Conservation (phyloP, 2,797 vertebrate species). For the Sebastes steindachneri region DNA sequence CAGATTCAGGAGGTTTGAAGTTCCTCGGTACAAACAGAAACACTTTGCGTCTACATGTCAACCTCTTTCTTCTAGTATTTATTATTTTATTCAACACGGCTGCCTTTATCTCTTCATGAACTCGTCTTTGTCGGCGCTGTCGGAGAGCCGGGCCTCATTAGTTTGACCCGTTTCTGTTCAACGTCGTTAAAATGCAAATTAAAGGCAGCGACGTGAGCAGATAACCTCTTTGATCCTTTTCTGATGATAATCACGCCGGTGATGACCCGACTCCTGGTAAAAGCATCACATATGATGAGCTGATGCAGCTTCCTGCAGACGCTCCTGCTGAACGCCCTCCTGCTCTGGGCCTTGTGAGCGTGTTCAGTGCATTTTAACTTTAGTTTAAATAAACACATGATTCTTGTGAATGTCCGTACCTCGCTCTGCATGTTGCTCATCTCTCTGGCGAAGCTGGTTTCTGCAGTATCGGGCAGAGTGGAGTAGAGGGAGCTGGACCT, state of each 20-base stretch:
- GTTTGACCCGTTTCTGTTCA: neutral
- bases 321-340: too few species aligned
- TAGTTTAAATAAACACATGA: too few species aligned
- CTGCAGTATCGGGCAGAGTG: slow-evolving; percentile 43
- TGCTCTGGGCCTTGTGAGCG: too few species aligned
- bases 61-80: neutral
- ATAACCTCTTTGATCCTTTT: slow-evolving; percentile 33
- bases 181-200: slow-evolving; percentile 6
- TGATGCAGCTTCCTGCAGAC: neutral
- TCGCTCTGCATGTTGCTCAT: slow-evolving; percentile 48
- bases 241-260: slow-evolving; percentile 19
- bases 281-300: neutral
- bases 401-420: neutral
- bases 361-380: too few species aligned
- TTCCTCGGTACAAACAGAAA: neutral
- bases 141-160: neutral
- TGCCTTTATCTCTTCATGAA: neutral
- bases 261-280: neutral
- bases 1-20: too few species aligned
- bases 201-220: neutral
- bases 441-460: slow-evolving; percentile 53
- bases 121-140: neutral
- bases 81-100: too few species aligned
- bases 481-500: slow-evolving; percentile 49
- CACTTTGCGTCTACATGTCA: neutral